Evolutionary conservation across 1,140 invertebrate genomes (phyloP).

Genomic region (Drosophila mayri): DNA sequence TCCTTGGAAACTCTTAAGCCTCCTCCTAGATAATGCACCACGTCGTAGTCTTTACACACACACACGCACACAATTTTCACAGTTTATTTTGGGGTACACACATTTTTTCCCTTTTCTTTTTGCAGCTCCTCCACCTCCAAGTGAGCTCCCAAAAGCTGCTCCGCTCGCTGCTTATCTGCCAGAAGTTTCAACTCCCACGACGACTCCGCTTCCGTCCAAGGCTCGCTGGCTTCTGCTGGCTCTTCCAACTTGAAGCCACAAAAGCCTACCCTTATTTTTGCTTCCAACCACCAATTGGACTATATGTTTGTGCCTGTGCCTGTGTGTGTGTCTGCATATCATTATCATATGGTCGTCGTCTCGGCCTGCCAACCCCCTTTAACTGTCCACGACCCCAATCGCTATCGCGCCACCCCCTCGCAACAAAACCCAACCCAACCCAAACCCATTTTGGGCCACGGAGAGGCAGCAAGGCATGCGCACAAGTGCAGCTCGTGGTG

Average conservation of each 20-base stretch:
- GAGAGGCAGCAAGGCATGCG: slow-evolving; percentile 54
- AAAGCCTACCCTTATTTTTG: slow-evolving; percentile 74
- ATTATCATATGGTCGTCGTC: slow-evolving; percentile 74
- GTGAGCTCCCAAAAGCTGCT: slow-evolving; percentile 40
- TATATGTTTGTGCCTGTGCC: slow-evolving; percentile 2
- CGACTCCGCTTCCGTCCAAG: slow-evolving; percentile 57
- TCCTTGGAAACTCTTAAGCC: not conserved
- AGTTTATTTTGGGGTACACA: slow-evolving; percentile 34
- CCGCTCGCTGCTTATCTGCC: slow-evolving; percentile 30
- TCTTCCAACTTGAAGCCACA: slow-evolving; percentile 72
- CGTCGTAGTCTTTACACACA: no score
- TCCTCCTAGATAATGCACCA: not conserved
- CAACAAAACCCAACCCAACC: slow-evolving; percentile 27
- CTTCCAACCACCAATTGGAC: slow-evolving; percentile 75
- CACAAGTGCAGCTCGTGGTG: slow-evolving; percentile 74
- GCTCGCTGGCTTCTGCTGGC: slow-evolving; percentile 33
- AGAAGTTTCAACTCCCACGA: slow-evolving; percentile 35
- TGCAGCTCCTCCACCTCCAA: slow-evolving; percentile 35
- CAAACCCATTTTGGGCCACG: slow-evolving; percentile 18
- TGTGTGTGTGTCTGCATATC: slow-evolving; percentile 54
- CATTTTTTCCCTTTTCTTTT: slow-evolving; percentile 27
- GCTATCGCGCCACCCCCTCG: slow-evolving; percentile 22
- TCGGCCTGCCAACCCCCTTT: slow-evolving; percentile 55
- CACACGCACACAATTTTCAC: slow-evolving; percentile 18
- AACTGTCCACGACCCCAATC: slow-evolving; percentile 11